phyloP scores from a whole-genome alignment of 2,888 invertebrate species.

The Pilophorus perplexus region DNA sequence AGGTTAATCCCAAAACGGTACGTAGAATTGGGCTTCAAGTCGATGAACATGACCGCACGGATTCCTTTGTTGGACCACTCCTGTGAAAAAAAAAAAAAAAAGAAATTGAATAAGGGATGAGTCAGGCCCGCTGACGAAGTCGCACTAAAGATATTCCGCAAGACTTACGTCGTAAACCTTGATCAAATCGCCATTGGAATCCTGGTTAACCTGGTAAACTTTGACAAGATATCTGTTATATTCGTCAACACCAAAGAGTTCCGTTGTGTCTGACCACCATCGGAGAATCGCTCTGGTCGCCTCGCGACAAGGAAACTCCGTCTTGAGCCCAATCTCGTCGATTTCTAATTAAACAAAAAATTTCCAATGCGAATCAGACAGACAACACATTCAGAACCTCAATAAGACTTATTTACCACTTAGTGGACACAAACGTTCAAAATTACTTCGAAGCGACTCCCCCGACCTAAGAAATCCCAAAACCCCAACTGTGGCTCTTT shows the following conservation, averaged over 20 bases:
- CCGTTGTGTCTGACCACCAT: background rate
- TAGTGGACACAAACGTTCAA: too few species aligned
- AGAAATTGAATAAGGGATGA: background rate
- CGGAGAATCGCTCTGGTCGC: constrained; percentile 15
- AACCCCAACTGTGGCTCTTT: too few species aligned
- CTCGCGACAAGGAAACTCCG: constrained; percentile 10
- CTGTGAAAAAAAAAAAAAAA: background rate
- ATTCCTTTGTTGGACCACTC: background rate
- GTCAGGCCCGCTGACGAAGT: background rate
- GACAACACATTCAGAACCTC: too few species aligned
- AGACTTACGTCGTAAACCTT: constrained; percentile 1
- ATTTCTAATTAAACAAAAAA: too few species aligned
- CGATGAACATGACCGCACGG: background rate
- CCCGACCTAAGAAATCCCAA: too few species aligned
- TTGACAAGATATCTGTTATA: background rate
- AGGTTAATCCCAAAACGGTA: constrained; percentile 18
- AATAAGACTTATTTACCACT: too few species aligned
- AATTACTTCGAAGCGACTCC: too few species aligned
- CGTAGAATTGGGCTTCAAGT: constrained; percentile 5
- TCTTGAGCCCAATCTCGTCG: background rate
- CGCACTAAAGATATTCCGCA: background rate
- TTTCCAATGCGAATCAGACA: too few species aligned
- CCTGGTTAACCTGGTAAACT: background rate
- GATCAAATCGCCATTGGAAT: background rate
- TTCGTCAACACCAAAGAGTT: constrained; percentile 1